A percentile compares a stretch with the other conserved stretches of the same genome.
Evolutionary conservation across 2,888 invertebrate species (phyloP).

Genomic region (Kryphioiulus occultus): DNA sequence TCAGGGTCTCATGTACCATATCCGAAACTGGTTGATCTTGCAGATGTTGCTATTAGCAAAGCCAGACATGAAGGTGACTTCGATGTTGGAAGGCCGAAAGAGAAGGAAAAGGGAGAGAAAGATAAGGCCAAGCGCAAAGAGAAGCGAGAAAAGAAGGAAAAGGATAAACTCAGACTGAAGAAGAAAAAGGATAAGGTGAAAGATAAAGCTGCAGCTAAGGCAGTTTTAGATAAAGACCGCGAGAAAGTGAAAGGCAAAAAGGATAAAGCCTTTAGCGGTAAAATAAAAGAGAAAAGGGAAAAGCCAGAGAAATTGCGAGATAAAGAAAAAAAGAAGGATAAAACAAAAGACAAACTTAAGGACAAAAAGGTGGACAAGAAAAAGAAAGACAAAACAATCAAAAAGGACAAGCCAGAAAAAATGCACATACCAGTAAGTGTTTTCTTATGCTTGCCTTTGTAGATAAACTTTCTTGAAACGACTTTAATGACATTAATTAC

Average conservation of each 20-base stretch:
- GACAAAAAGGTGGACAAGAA: slow-evolving; percentile 47
- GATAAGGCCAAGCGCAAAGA: slow-evolving; percentile 35
- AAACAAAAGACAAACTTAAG: slow-evolving; percentile 50
- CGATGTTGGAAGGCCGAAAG: slow-evolving; percentile 46
- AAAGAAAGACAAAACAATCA: slow-evolving; percentile 40
- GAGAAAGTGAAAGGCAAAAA: slow-evolving; percentile 45
- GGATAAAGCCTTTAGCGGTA: background rate
- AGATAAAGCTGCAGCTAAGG: background rate
- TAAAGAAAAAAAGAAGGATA: slow-evolving; percentile 47
- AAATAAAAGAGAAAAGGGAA: slow-evolving; percentile 47
- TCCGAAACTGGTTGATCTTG: slow-evolving; percentile 49
- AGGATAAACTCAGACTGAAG: slow-evolving; percentile 48
- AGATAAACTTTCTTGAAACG: too few relatives aligned
- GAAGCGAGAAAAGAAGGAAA: slow-evolving; percentile 44
- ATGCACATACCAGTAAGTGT: background rate
- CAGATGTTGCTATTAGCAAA: slow-evolving; percentile 47
- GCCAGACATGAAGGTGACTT: slow-evolving; percentile 46
- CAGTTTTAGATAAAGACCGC: slow-evolving; percentile 39
- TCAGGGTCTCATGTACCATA: background rate
- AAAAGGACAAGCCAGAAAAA: slow-evolving; percentile 52
- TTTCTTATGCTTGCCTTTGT: too few relatives aligned
- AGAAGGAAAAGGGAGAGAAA: slow-evolving; percentile 45
- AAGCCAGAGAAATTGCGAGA: slow-evolving; percentile 40
- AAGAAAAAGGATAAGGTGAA: slow-evolving; percentile 50
- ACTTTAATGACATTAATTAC: too few relatives aligned